Evolutionary conservation across 2,113 vertebrate species (phyloP), one percentile per base, ranked within the genome.

Genomic region (Rallus limicola): DNA sequence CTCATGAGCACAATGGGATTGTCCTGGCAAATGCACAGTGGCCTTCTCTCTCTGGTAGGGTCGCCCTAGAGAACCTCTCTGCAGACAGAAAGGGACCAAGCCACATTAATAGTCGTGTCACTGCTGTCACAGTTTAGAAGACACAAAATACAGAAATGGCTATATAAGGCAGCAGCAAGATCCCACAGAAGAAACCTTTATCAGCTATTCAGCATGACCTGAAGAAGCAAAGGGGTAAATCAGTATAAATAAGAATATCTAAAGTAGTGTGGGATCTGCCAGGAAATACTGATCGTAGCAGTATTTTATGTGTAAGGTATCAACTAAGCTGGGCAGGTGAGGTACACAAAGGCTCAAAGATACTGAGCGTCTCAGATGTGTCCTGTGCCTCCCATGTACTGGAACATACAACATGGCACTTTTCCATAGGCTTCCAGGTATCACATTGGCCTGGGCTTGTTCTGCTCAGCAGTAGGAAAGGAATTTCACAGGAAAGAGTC

Each of bases 41-140:
- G 19, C 14, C 28, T 72, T 33, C 28, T 68, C 15, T 31, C 21
- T 16, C 40, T 8, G 9, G 34, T 4, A 56, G 53, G 64, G 13
- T 85, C 23, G 38, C 3, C 5, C n/a, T n/a, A 50, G 31, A 36
- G 44, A 71, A 55, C 19, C 1, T 1, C 24, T 63, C 60, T 52
- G 18, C 18, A 60, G 11, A 36, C 60, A 56, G 80, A 91, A 76
- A 59, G 6, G 42, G 29, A 89, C 7, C 10, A 58, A 95, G 40
- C 5, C 52, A 59, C 0, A 0, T 46, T 18, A 70, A 59, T 3
- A 52, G 14, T 63, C 69, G 40, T 4, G 2, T 44, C 42, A 74
- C 19, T 69, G 31, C 16, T 69, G n/a, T n/a, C 64, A 76, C 40
- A 79, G 58, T 20, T 50, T 28, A 58, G 44, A 36, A 55, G 10